Evolutionary conservation across 2,888 invertebrate species (phyloP), one percentile per base, ranked within the genome.

Genomic region (Ornithoptera priamus): DNA sequence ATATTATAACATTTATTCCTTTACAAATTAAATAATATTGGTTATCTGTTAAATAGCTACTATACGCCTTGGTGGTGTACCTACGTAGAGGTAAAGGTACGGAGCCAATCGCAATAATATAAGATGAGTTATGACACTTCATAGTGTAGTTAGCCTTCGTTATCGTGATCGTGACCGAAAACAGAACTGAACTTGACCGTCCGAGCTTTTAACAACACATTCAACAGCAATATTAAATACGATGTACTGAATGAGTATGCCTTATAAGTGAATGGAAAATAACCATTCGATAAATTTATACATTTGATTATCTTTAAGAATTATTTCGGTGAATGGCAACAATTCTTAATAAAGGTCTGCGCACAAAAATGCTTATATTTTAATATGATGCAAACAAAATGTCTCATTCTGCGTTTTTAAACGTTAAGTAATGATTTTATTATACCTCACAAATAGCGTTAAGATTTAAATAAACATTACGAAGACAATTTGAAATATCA

Each of bases 71-170:
- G 46, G 12, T 10, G 10, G 15, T 46, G 15, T 46, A 46, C 46
- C 15, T 50, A 10, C 71, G 74, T 72, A 76, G 73, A 76, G 75
- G 76, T 74, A 77, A 78, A 69, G 73, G 57, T 39, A 69, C 78
- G 72, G 72, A 78, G 73, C 72, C 71, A 75, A 71, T 74, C 64
- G 72, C 66, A 74, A 78, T 77, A 75, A 75, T 68, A 77, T 72
- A 72, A 76, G 75, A 70, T 78, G 79, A 81, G 76, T 80, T 75
- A 76, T 73, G 77, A 78, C 79, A 78, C 70, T 83, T 84, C 82
- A 86, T 83, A 77, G 77, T 67, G 75, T 76, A 68, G 82, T 75
- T 83, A 81, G 77, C 85, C 86, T 87, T 86, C 81, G 76, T 69
- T 74, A 73, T 77, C 74, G 77, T 75, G 80, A 79, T 81, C 81